Evolutionary conservation across 2,888 invertebrate species (phyloP).

Genomic region (Cremastobaeus sp.): DNA sequence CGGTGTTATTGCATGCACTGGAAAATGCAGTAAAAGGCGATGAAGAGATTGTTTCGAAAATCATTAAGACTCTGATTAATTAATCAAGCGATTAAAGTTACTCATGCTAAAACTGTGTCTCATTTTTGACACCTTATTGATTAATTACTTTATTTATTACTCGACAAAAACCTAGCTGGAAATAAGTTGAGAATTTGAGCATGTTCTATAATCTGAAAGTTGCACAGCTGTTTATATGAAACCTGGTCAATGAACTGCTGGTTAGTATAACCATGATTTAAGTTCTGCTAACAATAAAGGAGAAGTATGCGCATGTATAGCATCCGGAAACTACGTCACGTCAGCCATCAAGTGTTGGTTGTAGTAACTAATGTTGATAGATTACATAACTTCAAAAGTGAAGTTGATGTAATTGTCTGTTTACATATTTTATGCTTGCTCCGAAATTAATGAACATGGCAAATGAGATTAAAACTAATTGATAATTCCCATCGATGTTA

Average conservation of each 20-base stretch:
- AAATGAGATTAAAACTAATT: slow-evolving; percentile 51
- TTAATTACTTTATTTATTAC: too few relatives aligned
- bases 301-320: slow-evolving; percentile 24
- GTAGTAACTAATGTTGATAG: slow-evolving; percentile 44
- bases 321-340: slow-evolving; percentile 47
- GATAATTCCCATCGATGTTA: slow-evolving; percentile 37
- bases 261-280: slow-evolving; percentile 35
- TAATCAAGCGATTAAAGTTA: too few relatives aligned
- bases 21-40: too few relatives aligned
- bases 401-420: slow-evolving; percentile 53
- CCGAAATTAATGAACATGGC: slow-evolving; percentile 41
- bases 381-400: slow-evolving; percentile 49
- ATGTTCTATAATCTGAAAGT: too few relatives aligned
- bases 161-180: too few relatives aligned
- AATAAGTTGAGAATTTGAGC: too few relatives aligned
- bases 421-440: slow-evolving; percentile 44
- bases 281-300: slow-evolving; percentile 40
- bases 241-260: slow-evolving; percentile 46
- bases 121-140: too few relatives aligned
- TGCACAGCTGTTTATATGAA: slow-evolving; percentile 18
- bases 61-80: too few relatives aligned
- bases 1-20: too few relatives aligned
- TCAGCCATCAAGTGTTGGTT: slow-evolving; percentile 40
- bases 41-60: too few relatives aligned
- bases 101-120: too few relatives aligned